Base-by-base conservation (phyloP, 2,113 vertebrate genomes). In the Xyliphius kryptos region DNA sequence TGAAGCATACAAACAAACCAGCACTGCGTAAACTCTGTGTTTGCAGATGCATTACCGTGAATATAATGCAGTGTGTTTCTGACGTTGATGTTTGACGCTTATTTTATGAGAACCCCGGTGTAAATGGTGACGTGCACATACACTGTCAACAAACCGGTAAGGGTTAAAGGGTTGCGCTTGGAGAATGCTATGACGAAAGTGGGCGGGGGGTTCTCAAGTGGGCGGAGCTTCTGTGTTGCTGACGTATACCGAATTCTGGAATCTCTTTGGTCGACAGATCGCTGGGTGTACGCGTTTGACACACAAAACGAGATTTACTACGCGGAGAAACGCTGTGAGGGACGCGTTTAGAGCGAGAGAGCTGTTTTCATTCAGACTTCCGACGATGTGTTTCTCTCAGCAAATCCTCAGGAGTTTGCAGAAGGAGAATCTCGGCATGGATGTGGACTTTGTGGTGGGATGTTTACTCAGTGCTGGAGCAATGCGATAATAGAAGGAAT, bases 291-390 rank as follows among this genome's bases (percentile, higher is more conserved):
- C 19, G 54, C 68, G 12, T 20, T 15, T 16, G 43, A 14, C 44
- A 67, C 61, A 66, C 65, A 74, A 70, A 71, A 74, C 60, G 59
- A 37, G 50, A 55, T 56, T 67, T 63, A 67, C 67, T 40, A 51
- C 13, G 53, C 40, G 9, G 41, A n/a, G n/a, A n/a, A 57, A 60
- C 38, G 50, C 14, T 20, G 15, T 47, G 52, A 13, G 51, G n/a
- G 57, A 7, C 14, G n/a, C 12, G 54, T 10, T n/a, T n/a, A n/a
- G n/a, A n/a, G n/a, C n/a, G n/a, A 26, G 52, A 57, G 9, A 10
- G 15, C 11, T n/a, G n/a, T n/a, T n/a, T n/a, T n/a, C n/a, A n/a
- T n/a, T n/a, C n/a, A n/a, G n/a, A n/a, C n/a, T n/a, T n/a, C n/a
- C n/a, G n/a, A n/a, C n/a, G n/a, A n/a, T n/a, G n/a, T n/a, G n/a